These are phyloP conservation scores for Paramormyrops kingsleyae DNA, from an alignment of 2,113 vertebrate species.

Conservation along the genomic window DNA sequence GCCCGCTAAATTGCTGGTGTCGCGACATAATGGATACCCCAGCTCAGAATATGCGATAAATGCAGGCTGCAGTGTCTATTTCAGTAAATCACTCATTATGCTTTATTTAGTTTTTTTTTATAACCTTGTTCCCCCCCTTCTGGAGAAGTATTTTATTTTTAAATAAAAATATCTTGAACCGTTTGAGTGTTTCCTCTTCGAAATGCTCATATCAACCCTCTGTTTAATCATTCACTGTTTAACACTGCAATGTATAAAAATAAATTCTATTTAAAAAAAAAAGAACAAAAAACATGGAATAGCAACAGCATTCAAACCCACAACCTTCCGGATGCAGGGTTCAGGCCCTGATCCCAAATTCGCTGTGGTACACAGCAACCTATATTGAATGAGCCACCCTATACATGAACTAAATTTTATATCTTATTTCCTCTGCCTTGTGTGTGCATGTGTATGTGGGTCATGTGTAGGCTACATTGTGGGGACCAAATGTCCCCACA, in stretches of 20 bases:
- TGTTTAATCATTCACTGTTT: background rate
- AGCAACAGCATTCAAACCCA: background rate
- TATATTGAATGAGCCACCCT: background rate
- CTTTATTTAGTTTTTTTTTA: background rate
- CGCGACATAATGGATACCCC: background rate
- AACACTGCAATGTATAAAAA: background rate
- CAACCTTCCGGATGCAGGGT: background rate
- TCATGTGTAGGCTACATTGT: background rate
- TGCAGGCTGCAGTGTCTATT: background rate
- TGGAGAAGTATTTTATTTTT: background rate
- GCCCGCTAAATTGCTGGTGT: background rate
- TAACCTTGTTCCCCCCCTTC: background rate
- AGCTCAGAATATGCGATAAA: background rate
- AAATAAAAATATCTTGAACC: background rate
- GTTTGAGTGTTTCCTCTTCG: background rate
- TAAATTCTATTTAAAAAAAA: background rate
- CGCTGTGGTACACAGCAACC: background rate
- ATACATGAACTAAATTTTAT: background rate
- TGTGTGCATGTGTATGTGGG: background rate
- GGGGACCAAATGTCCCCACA: background rate
- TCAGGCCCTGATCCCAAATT: background rate
- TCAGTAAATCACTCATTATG: constrained; percentile 5
- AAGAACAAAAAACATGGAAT: background rate
- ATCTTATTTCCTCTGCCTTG: background rate
- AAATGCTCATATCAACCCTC: background rate